Evolutionary conservation across 2,797 vertebrate species (phyloP).

Genomic region (Neomorphus geoffroyi): DNA sequence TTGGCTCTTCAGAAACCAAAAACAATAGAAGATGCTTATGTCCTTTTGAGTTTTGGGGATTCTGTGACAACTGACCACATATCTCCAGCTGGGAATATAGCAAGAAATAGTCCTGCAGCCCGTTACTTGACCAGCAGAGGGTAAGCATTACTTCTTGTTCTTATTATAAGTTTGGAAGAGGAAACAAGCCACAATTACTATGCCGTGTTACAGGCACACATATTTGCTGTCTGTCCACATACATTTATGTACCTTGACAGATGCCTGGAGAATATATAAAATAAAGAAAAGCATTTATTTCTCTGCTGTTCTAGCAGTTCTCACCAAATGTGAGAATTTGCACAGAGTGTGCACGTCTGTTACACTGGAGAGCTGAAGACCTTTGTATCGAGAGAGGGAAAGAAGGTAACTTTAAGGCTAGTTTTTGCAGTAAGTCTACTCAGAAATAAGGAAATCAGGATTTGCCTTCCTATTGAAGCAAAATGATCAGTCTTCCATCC

Average conservation of each 20-base stretch:
- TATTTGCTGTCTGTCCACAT: neutral
- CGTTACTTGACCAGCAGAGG: conserved; percentile 88
- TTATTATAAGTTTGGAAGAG: neutral
- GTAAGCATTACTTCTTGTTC: conserved; percentile 73
- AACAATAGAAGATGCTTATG: conserved; percentile 86
- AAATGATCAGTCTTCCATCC: neutral
- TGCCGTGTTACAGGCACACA: neutral
- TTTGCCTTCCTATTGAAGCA: neutral
- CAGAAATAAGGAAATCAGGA: neutral
- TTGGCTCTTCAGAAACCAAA: conserved; percentile 79
- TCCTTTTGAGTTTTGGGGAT: conserved; percentile 92
- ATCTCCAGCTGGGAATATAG: conserved; percentile 98
- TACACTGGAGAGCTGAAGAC: neutral
- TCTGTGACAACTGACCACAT: conserved; percentile 99
- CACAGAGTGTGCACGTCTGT: neutral
- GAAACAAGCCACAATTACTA: neutral
- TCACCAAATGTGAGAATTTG: neutral
- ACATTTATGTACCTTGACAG: rapidly evolving
- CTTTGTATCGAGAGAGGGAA: neutral
- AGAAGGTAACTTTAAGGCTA: neutral
- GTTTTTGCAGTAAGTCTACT: neutral
- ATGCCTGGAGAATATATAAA: neutral
- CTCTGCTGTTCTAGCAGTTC: neutral
- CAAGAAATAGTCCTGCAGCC: conserved; percentile 91
- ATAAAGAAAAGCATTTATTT: neutral